Percentiles rank a stretch among this genome's conserved stretches.
These are phyloP conservation scores for Nebria ingens DNA, from an alignment of 1,140 invertebrate species.

Conservation along the genomic window DNA sequence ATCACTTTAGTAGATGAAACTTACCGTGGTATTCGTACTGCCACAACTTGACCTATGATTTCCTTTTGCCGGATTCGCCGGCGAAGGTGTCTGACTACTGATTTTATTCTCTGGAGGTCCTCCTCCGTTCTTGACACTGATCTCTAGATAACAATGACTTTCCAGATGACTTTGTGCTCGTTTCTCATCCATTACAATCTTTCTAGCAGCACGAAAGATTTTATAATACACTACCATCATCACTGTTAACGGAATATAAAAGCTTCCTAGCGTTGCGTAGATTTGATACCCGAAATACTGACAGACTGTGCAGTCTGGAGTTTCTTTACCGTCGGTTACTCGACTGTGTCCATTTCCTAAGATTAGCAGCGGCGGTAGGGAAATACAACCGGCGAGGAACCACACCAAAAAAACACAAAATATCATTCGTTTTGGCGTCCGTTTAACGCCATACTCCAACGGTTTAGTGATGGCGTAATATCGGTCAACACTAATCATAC, in stretches of 20 bases:
- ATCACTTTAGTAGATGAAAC: constrained; percentile 20
- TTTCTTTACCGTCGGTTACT: constrained; percentile 35
- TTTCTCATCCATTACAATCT: constrained; percentile 75
- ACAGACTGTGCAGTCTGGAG: constrained; percentile 68
- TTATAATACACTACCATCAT: constrained; percentile 89
- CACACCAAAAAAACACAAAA: constrained; percentile 80
- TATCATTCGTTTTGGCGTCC: constrained; percentile 74
- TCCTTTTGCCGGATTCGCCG: constrained; percentile 34
- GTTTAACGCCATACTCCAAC: constrained; percentile 77
- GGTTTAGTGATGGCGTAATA: constrained; percentile 89
- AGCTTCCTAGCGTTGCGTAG: constrained; percentile 81
- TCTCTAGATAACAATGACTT: constrained; percentile 60
- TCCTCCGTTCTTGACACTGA: constrained; percentile 57
- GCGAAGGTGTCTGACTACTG: constrained; percentile 36
- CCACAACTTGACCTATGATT: constrained; percentile 41
- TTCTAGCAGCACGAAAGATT: constrained; percentile 75
- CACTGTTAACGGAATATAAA: constrained; percentile 79
- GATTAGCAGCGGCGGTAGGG: constrained; percentile 75
- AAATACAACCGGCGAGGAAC: constrained; percentile 80
- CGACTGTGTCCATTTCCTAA: constrained; percentile 70
- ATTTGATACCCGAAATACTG: constrained; percentile 83
- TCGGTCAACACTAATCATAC: constrained; percentile 81
- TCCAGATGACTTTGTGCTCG: constrained; percentile 75
- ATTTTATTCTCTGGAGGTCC: constrained; percentile 50
- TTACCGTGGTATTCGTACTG: constrained; percentile 54